Percentiles rank a stretch among this genome's conserved stretches.
Conservation (phyloP, 2,113 vertebrate species). For the Lophotis ruficrista region DNA sequence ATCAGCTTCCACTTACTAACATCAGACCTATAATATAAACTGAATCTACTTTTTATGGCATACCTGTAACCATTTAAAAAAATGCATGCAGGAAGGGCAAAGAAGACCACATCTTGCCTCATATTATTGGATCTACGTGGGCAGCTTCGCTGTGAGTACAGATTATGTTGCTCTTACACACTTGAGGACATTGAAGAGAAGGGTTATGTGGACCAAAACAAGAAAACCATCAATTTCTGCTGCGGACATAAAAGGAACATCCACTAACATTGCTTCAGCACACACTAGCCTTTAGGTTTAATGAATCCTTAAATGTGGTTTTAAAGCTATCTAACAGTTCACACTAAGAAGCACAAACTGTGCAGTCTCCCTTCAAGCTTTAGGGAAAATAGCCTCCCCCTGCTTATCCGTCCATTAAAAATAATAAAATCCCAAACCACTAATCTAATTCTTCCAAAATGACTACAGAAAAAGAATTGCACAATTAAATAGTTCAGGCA, state of each 20-base stretch:
- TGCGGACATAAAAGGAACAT: not conserved
- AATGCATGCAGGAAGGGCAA: not conserved
- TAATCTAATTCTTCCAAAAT: not conserved
- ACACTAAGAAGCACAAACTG: not conserved
- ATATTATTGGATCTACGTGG: not conserved
- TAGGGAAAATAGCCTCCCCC: not conserved
- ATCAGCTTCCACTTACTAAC: constrained; percentile 14
- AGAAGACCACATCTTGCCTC: not conserved
- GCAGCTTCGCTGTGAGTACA: not conserved
- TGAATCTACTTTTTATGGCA: constrained; percentile 16
- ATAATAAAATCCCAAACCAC: not conserved
- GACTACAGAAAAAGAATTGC: not conserved
- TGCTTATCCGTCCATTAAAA: not conserved
- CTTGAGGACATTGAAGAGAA: not conserved
- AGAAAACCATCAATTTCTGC: not conserved
- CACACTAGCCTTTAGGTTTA: not conserved
- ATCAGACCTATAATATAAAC: not conserved
- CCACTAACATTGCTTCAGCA: not conserved
- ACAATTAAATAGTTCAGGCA: not conserved
- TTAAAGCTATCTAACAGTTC: not conserved
- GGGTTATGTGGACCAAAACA: not conserved
- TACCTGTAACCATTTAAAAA: not conserved
- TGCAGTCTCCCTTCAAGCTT: not conserved
- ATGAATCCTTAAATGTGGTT: not conserved
- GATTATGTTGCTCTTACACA: not conserved